Base-by-base conservation (phyloP, 1,140 invertebrate genomes). In the Zaprionus lachaisei region DNA sequence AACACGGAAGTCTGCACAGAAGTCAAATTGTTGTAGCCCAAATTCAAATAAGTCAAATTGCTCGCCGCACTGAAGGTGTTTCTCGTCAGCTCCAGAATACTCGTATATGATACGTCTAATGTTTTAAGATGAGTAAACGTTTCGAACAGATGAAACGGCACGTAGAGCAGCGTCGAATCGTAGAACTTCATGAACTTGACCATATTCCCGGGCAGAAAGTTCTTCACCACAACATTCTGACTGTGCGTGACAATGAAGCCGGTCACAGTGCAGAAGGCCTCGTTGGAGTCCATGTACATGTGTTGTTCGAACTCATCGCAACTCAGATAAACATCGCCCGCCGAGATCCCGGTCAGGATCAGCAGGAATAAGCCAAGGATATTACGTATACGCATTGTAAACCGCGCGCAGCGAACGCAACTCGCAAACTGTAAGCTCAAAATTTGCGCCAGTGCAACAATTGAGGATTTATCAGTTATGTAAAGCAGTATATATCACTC, bases 141-240 rank as follows among this genome's bases (percentile, higher is more conserved):
- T 54, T 91, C 89, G 65, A 93, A 93, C 1, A 93, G 49, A 49
- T 84, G 91, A 6, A 91, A 89, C 37, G 92, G 92, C 60, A 93
- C 70, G 62, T 92, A 92, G 22, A 93, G 72, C 64, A 93, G 61
- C 11, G 79, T 79, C 1, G 91, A 93, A 7, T 92, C 83, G 66
- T 93, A 92, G 77, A 93, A 93, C 63, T 93, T 93, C 86, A 93
- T 93, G 44, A 90, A 92, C 77, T 89, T 91, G n/a, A 91, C 85
- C 77, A 76, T 79, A 17, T 92, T 91, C 0, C 80, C 92, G 38
- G 68, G 63, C 15, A 70, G 38, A 63, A 90, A 80, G 17, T 83
- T 83, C 38, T 81, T 81, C 4, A 93, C 82, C 51, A 86, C 82
- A 5, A 92, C 78, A 17, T 91, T 91, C 64, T 93, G 92, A 38